phyloP scores from a whole-genome alignment of 2,888 invertebrate genomes.

The Myopa testacea region DNA sequence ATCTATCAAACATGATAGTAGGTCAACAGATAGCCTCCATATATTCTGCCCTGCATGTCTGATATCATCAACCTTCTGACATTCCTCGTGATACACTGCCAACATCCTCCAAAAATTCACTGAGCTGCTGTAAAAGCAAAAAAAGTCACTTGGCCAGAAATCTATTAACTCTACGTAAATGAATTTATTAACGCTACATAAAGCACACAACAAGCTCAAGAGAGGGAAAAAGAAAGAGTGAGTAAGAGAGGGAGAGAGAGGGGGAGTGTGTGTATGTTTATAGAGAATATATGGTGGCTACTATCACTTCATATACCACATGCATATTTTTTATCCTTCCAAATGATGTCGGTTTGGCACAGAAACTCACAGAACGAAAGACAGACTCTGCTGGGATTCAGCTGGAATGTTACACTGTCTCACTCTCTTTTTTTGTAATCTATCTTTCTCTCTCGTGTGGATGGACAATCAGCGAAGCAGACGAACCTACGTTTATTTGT shows the following conservation, averaged over 20 bases:
- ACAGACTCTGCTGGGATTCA: not conserved
- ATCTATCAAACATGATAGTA: too few species aligned
- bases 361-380: not conserved
- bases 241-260: not conserved
- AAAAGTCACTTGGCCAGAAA: constrained; percentile 31
- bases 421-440: too few species aligned
- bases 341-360: constrained; percentile 18
- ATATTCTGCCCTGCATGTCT: too few species aligned
- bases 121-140: not conserved
- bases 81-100: too few species aligned
- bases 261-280: not conserved
- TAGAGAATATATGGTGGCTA: not conserved
- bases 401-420: too few species aligned
- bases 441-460: not conserved
- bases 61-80: too few species aligned
- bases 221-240: not conserved
- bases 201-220: not conserved
- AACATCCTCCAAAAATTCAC: too few species aligned
- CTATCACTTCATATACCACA: not conserved
- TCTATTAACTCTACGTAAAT: constrained; percentile 40
- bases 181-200: constrained; percentile 41
- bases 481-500: constrained; percentile 42
- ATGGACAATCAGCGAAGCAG: not conserved
- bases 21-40: too few species aligned
- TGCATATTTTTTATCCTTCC: constrained; percentile 10